A percentile compares a stretch with the other conserved stretches of the same genome.
These are phyloP conservation scores for Microcebus lehilahytsara DNA, from an alignment of 2,113 vertebrate species.

Conservation along the genomic window DNA sequence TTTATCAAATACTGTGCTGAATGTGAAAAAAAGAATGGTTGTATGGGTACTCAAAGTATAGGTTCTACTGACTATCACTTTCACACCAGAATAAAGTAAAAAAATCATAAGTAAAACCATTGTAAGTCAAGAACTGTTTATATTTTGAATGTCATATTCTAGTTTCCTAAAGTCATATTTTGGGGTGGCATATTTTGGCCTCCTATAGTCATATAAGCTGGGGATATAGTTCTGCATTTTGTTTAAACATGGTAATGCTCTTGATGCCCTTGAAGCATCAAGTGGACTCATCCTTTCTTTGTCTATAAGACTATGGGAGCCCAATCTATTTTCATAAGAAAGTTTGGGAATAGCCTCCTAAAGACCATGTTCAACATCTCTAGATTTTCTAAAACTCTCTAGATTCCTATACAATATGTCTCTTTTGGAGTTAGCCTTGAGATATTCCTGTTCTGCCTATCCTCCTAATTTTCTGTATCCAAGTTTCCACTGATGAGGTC, in stretches of 20 bases:
- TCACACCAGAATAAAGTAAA: neutral
- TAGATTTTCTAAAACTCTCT: neutral
- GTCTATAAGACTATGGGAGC: neutral
- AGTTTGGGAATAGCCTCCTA: neutral
- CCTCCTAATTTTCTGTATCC: neutral
- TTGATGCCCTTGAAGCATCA: neutral
- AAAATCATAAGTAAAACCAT: neutral
- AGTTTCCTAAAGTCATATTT: neutral
- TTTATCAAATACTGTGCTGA: neutral
- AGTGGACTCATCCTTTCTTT: neutral
- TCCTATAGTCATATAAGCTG: neutral
- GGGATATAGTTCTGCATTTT: neutral
- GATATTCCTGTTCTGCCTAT: neutral
- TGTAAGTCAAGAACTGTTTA: neutral
- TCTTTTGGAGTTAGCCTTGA: neutral
- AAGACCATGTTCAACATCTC: neutral
- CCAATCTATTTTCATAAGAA: neutral
- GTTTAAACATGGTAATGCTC: neutral
- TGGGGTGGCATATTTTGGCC: neutral
- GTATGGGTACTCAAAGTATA: neutral
- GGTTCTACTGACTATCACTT: neutral
- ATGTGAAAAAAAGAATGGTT: neutral
- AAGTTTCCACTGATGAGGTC: neutral
- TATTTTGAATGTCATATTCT: neutral
- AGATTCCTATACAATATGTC: neutral